Percentiles rank a stretch among this genome's conserved stretches.
Conservation (phyloP, 2,797 vertebrate genomes). For the Falco peregrinus region DNA sequence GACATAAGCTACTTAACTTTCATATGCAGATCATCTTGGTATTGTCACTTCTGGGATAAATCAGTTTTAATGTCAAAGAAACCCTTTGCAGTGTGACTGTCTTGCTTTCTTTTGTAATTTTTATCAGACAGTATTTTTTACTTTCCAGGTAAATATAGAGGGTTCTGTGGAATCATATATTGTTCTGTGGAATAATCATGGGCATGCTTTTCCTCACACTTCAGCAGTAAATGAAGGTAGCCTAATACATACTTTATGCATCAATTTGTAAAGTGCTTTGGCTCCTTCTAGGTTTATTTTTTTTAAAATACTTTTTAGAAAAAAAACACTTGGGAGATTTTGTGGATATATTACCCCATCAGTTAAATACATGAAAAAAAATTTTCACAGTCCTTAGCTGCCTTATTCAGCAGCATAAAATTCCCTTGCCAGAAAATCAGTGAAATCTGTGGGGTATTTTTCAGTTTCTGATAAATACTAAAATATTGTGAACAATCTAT, state of each 20-base stretch:
- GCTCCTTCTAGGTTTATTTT: neutral
- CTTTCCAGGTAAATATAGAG: neutral
- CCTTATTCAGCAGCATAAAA: neutral
- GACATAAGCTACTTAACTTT: neutral
- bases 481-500: neutral
- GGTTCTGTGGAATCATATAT: neutral
- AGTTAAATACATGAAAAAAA: neutral
- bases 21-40: neutral
- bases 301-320: neutral
- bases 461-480: neutral
- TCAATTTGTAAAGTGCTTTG: neutral
- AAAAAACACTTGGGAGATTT: neutral
- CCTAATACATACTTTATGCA: neutral
- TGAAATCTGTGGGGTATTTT: neutral
- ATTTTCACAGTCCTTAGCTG: neutral
- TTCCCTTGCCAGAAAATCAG: neutral
- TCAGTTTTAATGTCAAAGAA: neutral
- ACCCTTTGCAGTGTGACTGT: neutral
- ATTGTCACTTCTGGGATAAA: neutral
- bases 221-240: neutral
- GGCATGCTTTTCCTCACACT: neutral
- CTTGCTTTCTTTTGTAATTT: neutral
- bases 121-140: neutral
- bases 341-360: neutral
- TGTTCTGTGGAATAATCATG: neutral